Evolutionary conservation across 2,113 vertebrate species (phyloP), one percentile per base, ranked within the genome.

Genomic region (Platichthys stellatus): DNA sequence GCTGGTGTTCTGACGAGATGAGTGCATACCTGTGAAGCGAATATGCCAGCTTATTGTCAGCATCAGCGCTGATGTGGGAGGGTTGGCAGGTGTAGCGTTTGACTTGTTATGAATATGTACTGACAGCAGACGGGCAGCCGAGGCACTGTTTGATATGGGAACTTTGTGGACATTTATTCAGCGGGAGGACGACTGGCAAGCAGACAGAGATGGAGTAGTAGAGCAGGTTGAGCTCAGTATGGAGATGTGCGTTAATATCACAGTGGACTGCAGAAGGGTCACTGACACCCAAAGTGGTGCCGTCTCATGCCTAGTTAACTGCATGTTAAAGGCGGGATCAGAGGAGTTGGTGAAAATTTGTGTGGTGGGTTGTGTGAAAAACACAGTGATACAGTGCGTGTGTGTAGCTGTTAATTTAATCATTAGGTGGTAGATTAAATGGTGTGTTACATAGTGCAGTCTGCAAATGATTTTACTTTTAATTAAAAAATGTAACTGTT

Each of bases 71-170:
- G 79, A 70, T 61, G 49, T 0, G 5, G 31, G 26, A 51, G 23
- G 43, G 68, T 69, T 14, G 14, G 59, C 4, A 5, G 65, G 62
- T 68, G 47, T 21, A 56, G 23, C 2, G 2, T 85, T 72, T 69
- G 56, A 76, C 62, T 76, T 40, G 56, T 68, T 72, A 47, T 73
- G 72, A 74, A 73, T 74, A 40, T 80, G 78, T 45, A 63, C 71
- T 61, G 76, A 57, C 83, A 85, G 70, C 78, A 68, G 76, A 63
- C 31, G 15, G 64, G 62, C 75, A 71, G 83, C 63, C 62, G 31
- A 69, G 78, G 59, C 78, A 64, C 47, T 56, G 68, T 79, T 83
- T 85, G 76, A 85, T 85, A 59, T 78, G 40, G 59, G 49, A 68
- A 79, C 69, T 51, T 17, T 43, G 40, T 43, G 71, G 76, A 63